These are phyloP conservation scores for Flexamia atlantica DNA, from an alignment of 2,888 invertebrate species.

Conservation along the genomic window DNA sequence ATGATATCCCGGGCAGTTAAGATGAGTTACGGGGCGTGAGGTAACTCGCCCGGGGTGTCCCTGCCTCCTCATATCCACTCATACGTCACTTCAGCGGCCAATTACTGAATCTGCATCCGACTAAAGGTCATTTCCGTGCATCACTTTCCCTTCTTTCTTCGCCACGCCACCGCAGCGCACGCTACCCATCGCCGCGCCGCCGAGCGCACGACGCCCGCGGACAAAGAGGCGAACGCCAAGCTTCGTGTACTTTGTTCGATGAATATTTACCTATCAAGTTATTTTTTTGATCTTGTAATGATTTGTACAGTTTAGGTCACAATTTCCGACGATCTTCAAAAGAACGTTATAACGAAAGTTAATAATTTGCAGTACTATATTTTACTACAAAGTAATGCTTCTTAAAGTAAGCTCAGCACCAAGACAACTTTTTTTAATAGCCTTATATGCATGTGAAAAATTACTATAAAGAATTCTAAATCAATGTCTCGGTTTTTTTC, in stretches of 20 bases:
- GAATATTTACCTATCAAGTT: too few relatives aligned
- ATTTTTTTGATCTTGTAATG: too few relatives aligned
- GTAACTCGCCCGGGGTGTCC: constrained; percentile 10
- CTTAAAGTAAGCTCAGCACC: too few relatives aligned
- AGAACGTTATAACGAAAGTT: too few relatives aligned
- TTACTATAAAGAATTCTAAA: too few relatives aligned
- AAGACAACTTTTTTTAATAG: too few relatives aligned
- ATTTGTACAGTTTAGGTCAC: too few relatives aligned
- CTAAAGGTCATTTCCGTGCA: constrained; percentile 53
- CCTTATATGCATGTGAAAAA: too few relatives aligned
- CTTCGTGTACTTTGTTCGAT: not conserved
- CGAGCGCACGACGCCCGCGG: not conserved
- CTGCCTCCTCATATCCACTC: constrained; percentile 13
- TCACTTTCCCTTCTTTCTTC: constrained; percentile 32
- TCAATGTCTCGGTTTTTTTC: too few relatives aligned
- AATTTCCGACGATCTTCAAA: too few relatives aligned
- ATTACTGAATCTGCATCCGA: constrained; percentile 51
- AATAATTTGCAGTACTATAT: too few relatives aligned
- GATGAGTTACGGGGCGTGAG: constrained; percentile 17
- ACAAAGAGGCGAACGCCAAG: not conserved
- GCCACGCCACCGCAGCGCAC: constrained; percentile 15
- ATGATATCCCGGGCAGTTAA: constrained; percentile 20
- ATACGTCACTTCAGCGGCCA: constrained; percentile 1
- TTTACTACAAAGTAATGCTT: too few relatives aligned
- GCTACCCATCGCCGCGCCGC: not conserved